Evolutionary conservation across 1,140 invertebrate species (phyloP), one percentile per base, ranked within the genome.

Genomic region (Drosophila ambigua): DNA sequence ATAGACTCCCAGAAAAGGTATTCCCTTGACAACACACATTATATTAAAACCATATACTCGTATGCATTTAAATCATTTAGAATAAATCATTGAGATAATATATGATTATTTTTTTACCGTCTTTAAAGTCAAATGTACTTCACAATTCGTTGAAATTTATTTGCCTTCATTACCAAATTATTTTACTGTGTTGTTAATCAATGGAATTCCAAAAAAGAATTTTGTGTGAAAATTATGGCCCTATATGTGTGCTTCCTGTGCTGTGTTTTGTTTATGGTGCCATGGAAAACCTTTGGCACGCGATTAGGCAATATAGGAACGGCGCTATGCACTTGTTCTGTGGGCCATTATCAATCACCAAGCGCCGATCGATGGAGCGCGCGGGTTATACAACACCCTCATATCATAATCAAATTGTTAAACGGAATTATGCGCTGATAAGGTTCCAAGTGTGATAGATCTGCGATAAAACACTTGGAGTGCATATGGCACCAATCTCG

Each of bases 361-460:
- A 15, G 16, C 16, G n/a, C 15, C 15, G 49, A 41, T 49, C 24
- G 45, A 13, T 60, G 50, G 55, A 39, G 11, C 35, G 54, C 26
- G 75, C 15, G 45, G 39, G 43, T 72, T 81, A 72, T 77, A 63
- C 15, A 45, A 61, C 39, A 26, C 54, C 45, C 44, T 0, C 35
- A 61, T 74, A 74, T 69, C 73, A 48, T 75, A 76, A 79, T 79
- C 62, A 81, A 75, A 71, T 52, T 59, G 64, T 65, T 79, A 74
- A 83, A 51, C 72, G 79, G 58, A 59, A 74, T 78, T 66, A 65
- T 72, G 75, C 49, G 43, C 45, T 61, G 79, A 82, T 83, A 82
- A 79, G 63, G 49, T 13, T 4, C 58, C 57, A 55, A 85, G 61
- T 85, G 57, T 31, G 24, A 50, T 52, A 85, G 60, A 77, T 77